phyloP scores from a whole-genome alignment of 2,888 invertebrate species.

The Polymixis flavicincta region DNA sequence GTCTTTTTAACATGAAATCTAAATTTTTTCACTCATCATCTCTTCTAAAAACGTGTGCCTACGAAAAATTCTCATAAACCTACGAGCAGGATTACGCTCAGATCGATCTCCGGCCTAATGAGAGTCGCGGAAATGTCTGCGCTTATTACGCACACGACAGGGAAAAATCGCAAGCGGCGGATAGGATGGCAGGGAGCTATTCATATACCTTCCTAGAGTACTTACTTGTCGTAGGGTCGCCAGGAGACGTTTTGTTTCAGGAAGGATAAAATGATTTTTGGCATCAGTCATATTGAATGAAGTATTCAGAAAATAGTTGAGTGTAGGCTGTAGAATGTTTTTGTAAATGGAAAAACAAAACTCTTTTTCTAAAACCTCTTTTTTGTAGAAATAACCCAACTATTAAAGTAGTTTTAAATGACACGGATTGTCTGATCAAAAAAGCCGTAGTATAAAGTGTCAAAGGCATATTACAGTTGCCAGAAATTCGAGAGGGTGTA shows the following conservation, averaged over 20 bases:
- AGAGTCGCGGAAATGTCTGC: conserved; percentile 53
- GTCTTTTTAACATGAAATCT: background rate
- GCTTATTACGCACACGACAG: conserved; percentile 62
- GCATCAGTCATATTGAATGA: background rate
- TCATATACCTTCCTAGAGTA: conserved; percentile 42
- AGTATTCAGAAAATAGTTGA: background rate
- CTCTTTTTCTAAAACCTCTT: background rate
- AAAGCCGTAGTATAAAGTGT: background rate
- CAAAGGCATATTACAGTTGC: background rate
- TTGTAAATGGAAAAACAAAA: background rate
- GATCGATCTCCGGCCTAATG: conserved; percentile 63
- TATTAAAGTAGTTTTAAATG: background rate
- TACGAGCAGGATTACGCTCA: conserved; percentile 40
- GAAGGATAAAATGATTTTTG: conserved; percentile 35
- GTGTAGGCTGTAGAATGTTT: background rate
- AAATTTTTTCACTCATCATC: background rate
- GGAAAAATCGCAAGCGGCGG: conserved; percentile 61
- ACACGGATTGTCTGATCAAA: background rate
- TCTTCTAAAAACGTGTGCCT: background rate
- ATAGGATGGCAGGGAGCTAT: conserved; percentile 41
- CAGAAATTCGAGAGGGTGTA: background rate
- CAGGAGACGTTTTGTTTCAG: conserved; percentile 36
- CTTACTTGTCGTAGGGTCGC: conserved; percentile 39
- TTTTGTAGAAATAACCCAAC: background rate
- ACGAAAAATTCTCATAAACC: conserved; percentile 15